A percentile compares a stretch with the other conserved stretches of the same genome.
phyloP scores from a whole-genome alignment of 2,113 vertebrate genomes.

The Microtus ochrogaster region DNA sequence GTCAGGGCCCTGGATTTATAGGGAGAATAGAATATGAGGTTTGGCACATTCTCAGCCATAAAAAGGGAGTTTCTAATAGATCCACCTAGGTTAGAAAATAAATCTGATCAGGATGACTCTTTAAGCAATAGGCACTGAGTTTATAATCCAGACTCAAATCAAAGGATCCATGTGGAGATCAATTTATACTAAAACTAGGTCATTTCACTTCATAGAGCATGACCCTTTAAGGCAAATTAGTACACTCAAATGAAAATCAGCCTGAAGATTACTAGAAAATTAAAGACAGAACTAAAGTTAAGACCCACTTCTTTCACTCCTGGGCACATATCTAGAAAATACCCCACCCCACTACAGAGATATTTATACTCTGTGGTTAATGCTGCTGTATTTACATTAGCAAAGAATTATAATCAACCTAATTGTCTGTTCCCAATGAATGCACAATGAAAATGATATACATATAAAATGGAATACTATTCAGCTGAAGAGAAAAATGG shows the following conservation, averaged over 20 bases:
- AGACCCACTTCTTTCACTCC: neutral
- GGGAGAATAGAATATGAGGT: neutral
- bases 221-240: neutral
- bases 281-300: neutral
- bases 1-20: neutral
- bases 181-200: neutral
- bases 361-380: neutral
- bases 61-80: neutral
- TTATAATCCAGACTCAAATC: neutral
- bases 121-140: neutral
- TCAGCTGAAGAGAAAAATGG: neutral
- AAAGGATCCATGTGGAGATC: neutral
- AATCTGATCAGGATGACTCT: neutral
- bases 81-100: neutral
- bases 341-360: neutral
- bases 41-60: neutral
- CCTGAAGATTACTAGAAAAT: neutral
- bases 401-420: neutral
- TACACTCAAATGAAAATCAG: neutral
- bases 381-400: neutral
- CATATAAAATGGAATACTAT: neutral
- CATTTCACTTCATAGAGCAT: neutral
- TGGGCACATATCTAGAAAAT: neutral
- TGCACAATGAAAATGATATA: neutral
- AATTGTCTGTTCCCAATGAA: neutral